A percentile compares a stretch with the other conserved stretches of the same genome.
Conservation (phyloP, 2,113 vertebrate genomes). For the Chiloscyllium plagiosum region DNA sequence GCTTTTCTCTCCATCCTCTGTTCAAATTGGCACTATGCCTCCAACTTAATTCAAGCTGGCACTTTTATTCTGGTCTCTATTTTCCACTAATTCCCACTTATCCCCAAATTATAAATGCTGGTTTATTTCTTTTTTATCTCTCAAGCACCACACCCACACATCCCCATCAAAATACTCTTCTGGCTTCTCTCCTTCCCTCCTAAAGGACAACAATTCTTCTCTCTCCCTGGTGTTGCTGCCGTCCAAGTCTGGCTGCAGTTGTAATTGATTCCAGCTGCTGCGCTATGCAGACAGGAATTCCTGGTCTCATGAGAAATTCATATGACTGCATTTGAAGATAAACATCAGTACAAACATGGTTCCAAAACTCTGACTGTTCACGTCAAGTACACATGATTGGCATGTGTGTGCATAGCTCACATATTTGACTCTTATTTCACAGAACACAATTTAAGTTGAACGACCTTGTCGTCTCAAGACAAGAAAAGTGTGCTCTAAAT, state of each 20-base stretch:
- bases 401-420: not conserved
- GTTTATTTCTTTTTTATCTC: not conserved
- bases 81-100: not conserved
- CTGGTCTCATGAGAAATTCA: not conserved
- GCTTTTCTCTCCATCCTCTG: not conserved
- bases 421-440: not conserved
- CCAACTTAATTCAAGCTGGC: not conserved
- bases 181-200: not conserved
- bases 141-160: not conserved
- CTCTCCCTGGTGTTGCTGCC: not conserved
- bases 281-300: not conserved
- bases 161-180: not conserved
- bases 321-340: not conserved
- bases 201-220: not conserved
- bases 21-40: not conserved
- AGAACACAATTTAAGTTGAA: not conserved
- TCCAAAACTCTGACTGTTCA: not conserved
- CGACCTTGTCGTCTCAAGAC: not conserved
- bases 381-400: not conserved
- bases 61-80: not conserved
- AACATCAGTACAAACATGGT: not conserved
- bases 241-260: not conserved
- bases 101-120: not conserved
- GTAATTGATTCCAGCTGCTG: slow-evolving; percentile 16
- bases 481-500: not conserved